A percentile compares a stretch with the other conserved stretches of the same genome.
Conservation (phyloP, 35 echinoderm and acorn worm genomes). For the Amphiura filiformis region DNA sequence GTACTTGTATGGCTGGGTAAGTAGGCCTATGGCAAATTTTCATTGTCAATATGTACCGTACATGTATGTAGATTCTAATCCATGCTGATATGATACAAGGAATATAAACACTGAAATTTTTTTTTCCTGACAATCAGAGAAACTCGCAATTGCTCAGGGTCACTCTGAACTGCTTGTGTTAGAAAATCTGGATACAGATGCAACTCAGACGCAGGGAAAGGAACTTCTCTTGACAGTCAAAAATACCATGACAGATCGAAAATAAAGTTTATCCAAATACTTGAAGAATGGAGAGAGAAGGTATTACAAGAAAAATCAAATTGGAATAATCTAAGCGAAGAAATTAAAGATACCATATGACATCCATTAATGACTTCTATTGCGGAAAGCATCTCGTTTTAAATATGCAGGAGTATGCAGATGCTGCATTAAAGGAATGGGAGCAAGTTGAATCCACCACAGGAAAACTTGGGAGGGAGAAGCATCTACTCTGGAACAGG, state of each 20-base stretch:
- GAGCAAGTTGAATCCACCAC: slow-evolving; percentile 44
- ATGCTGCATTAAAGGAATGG: slow-evolving; percentile 61
- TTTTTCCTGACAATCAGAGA: too few relatives aligned
- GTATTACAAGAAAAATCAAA: not conserved
- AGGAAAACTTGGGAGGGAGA: not conserved
- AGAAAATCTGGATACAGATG: too few relatives aligned
- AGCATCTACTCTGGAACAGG: not conserved
- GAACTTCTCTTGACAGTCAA: not conserved
- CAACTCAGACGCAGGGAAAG: too few relatives aligned
- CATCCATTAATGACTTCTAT: slow-evolving; percentile 46
- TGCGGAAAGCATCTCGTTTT: slow-evolving; percentile 44
- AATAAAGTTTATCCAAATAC: not conserved
- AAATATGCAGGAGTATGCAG: slow-evolving; percentile 80
- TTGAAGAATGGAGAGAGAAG: not conserved
- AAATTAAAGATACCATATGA: slow-evolving; percentile 25
- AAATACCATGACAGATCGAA: not conserved
- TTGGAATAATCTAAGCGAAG: not conserved
- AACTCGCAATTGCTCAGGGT: too few relatives aligned
- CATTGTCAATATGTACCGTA: too few relatives aligned
- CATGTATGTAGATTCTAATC: too few relatives aligned
- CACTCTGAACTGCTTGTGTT: too few relatives aligned
- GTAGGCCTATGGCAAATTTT: too few relatives aligned
- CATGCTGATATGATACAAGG: too few relatives aligned
- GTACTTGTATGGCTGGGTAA: too few relatives aligned
- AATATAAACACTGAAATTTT: too few relatives aligned